Percentiles rank a stretch among this genome's conserved stretches.
These are phyloP conservation scores for Melierax canorus DNA, from an alignment of 2,113 vertebrate species.

Conservation along the genomic window DNA sequence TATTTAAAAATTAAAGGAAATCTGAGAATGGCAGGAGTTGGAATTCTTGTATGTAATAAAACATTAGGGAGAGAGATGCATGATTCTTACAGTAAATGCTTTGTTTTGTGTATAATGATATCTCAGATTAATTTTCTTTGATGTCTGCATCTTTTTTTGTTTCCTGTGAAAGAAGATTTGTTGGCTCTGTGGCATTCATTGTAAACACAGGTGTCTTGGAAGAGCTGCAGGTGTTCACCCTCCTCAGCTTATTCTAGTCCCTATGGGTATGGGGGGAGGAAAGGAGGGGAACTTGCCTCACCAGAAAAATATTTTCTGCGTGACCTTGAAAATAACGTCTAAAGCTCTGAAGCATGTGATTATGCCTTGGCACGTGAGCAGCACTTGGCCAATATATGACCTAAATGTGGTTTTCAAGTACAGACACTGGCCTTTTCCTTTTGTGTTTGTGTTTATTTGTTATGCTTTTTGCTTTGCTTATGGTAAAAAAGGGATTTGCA, in stretches of 20 bases:
- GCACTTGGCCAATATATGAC: constrained; percentile 34
- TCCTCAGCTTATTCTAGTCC: constrained; percentile 57
- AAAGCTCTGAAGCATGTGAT: constrained; percentile 56
- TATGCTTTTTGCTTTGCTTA: not conserved
- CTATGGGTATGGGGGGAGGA: constrained; percentile 37
- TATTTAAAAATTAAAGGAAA: not conserved
- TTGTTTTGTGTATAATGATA: not conserved
- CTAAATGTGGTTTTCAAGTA: constrained; percentile 42
- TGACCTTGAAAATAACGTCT: constrained; percentile 67
- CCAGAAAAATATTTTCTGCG: constrained; percentile 50
- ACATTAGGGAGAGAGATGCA: not conserved
- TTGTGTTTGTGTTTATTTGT: not conserved
- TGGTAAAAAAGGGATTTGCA: not conserved
- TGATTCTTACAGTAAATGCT: not conserved
- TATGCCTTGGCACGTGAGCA: constrained; percentile 32
- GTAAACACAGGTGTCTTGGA: constrained; percentile 66
- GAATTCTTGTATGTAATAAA: not conserved
- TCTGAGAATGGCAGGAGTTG: not conserved
- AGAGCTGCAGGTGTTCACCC: constrained; percentile 69
- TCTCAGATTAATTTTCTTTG: constrained; percentile 45
- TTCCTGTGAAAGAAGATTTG: constrained; percentile 36
- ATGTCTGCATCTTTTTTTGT: constrained; percentile 36
- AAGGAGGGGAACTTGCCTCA: constrained; percentile 16
- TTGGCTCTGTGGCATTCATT: constrained; percentile 39
- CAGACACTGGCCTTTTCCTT: not conserved